A percentile compares a stretch with the other conserved stretches of the same genome.
Conservation (phyloP, 2,113 vertebrate species). For the Nycticorax nycticorax region DNA sequence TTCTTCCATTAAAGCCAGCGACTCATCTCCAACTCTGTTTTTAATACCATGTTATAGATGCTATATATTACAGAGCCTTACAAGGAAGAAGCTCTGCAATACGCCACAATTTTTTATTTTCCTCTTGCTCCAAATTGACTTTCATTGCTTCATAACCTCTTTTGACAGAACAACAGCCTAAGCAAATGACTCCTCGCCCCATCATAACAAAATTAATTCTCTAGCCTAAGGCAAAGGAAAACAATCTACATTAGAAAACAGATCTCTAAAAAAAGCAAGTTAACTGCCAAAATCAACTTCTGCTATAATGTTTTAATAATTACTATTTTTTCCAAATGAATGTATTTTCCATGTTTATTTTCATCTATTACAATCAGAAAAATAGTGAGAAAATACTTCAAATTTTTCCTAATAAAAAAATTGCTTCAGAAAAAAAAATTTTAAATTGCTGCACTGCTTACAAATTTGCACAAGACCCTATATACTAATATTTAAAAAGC, state of each 20-base stretch:
- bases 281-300: not conserved
- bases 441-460: accelerated
- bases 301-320: not conserved
- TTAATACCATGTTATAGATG: not conserved
- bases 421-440: not conserved
- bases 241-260: not conserved
- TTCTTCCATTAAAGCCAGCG: not conserved
- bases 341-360: not conserved
- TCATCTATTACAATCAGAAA: not conserved
- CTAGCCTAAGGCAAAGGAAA: not conserved
- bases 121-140: not conserved
- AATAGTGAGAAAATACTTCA: not conserved
- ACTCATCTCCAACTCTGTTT: not conserved
- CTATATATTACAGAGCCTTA: not conserved
- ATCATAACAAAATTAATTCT: not conserved
- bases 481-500: not conserved
- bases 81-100: not conserved
- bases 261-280: not conserved
- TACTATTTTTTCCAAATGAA: conserved; percentile 24
- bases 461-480: not conserved
- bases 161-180: not conserved
- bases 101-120: not conserved
- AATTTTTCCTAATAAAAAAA: not conserved
- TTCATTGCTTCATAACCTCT: not conserved
- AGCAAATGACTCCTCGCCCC: not conserved